Evolutionary conservation across 2,888 invertebrate genomes (phyloP).

Genomic region (Siphonodentalium dalli): DNA sequence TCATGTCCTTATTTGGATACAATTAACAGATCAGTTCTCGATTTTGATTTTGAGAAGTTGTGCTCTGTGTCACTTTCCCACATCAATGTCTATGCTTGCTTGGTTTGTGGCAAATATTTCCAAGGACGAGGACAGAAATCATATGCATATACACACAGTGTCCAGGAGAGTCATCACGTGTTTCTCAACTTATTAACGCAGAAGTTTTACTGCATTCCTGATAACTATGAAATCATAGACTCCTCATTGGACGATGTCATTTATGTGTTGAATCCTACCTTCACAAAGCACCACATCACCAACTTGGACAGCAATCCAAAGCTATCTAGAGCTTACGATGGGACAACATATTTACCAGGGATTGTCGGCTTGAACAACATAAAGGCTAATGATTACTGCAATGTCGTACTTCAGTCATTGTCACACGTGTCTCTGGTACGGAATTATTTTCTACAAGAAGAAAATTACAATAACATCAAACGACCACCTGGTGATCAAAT

Average conservation of each 20-base stretch:
- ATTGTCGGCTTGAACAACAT: conserved; percentile 99
- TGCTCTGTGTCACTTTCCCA: conserved; percentile 97
- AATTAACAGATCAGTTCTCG: conserved; percentile 92
- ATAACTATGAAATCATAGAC: conserved; percentile 99
- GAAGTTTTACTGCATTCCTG: conserved; percentile 98
- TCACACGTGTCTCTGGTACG: conserved; percentile 93
- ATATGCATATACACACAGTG: conserved; percentile 98
- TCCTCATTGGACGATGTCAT: conserved; percentile 94
- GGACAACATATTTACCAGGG: conserved; percentile 92
- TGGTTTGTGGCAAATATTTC: conserved; percentile 99
- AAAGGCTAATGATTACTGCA: conserved; percentile 99
- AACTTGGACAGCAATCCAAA: conserved; percentile 82
- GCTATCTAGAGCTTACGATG: conserved; percentile 93
- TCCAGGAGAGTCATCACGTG: conserved; percentile 97
- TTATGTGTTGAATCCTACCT: conserved; percentile 97
- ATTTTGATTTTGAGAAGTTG: conserved; percentile 99
- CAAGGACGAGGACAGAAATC: conserved; percentile 94
- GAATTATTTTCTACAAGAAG: conserved; percentile 93
- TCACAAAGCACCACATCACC: conserved; percentile 82
- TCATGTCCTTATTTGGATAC: conserved; percentile 96
- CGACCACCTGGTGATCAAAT: conserved; percentile 95
- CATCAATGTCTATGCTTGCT: conserved; percentile 98
- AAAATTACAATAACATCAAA: conserved; percentile 83
- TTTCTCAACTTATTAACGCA: conserved; percentile 95
- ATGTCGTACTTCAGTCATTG: conserved; percentile 90